Base-by-base conservation (phyloP, 1,140 invertebrate species). In the Bradysia coprophila region DNA sequence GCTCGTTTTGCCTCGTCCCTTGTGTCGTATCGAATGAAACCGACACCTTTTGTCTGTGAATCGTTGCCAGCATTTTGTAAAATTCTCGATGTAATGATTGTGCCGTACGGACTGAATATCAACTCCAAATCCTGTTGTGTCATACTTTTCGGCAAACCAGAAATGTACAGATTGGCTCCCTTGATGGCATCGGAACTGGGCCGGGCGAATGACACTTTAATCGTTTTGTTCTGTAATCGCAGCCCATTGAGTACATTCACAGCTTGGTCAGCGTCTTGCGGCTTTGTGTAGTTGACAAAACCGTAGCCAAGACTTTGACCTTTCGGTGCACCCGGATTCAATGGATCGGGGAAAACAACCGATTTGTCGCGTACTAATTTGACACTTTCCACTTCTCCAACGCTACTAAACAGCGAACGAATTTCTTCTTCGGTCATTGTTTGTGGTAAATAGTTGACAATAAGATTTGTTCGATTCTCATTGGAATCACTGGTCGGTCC, bases 351-450 rank as follows among this genome's bases (percentile, higher is more conserved):
- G 21, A 57, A 60, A 20, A 54, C 82, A 57, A 84, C 88, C 45
- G 81, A 74, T 67, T 91, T 91, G 61, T 91, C 87, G 48, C 84
- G 68, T 53, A 91, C 87, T 46, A 91, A 68, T 67, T 90, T 90
- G 57, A 88, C 91, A 49, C 80, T 86, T 59, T 91, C 86, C 28
- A 91, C 79, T 61, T 87, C 81, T 33, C 87, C 87, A 49, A 90
- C 82, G 57, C 78, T 81, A 11, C 77, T 78, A 61, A 91, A 91
- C 20, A 91, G 65, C 32, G 77, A 79, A 38, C 80, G 68, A 46
- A 89, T 84, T 61, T 91, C 86, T 52, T 91, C 85, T 60, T 91
- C 86, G 15, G 81, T 85, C 87, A 91, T 91, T 18, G 78, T 86
- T 65, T 91, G 87, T 36, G 87, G 87, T 51, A 91, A 69, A 66